Evolutionary conservation across 2,888 invertebrate species (phyloP).

Genomic region (Drosophila flavopinicola): DNA sequence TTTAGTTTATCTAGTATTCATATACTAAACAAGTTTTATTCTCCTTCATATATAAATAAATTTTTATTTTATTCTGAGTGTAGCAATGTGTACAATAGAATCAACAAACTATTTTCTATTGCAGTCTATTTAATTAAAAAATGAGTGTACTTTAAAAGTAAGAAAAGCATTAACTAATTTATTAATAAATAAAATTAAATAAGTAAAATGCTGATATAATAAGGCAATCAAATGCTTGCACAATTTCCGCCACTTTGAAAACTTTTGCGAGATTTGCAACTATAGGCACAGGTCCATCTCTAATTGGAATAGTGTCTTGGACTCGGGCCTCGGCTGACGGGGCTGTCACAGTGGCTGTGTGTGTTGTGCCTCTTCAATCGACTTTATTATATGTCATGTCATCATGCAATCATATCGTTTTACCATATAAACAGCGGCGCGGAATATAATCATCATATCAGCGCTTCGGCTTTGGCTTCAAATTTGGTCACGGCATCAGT

Average conservation of each 20-base stretch:
- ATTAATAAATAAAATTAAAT: too few species aligned
- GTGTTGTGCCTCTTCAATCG: constrained; percentile 22
- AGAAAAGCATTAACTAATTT: too few species aligned
- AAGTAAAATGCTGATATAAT: too few species aligned
- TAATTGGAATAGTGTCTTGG: constrained; percentile 8
- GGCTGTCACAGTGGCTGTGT: not conserved
- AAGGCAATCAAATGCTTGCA: too few species aligned
- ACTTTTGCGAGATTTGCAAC: not conserved
- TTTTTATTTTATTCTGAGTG: too few species aligned
- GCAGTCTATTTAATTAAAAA: too few species aligned
- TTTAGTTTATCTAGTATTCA: too few species aligned
- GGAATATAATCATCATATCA: constrained; percentile 56
- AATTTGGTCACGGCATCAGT: constrained; percentile 19
- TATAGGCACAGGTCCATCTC: constrained; percentile 2
- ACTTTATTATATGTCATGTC: constrained; percentile 65
- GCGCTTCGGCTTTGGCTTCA: constrained; percentile 17
- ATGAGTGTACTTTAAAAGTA: not conserved
- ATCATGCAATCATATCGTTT: constrained; percentile 76
- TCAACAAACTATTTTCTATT: too few species aligned
- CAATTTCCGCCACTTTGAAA: not conserved
- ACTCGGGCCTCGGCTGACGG: constrained; percentile 1
- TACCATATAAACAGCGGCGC: constrained; percentile 61
- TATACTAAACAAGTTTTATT: too few species aligned
- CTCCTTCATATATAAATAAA: too few species aligned
- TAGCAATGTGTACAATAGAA: too few species aligned